These are phyloP conservation scores for Lasioglossum zephyrum DNA, from an alignment of 2,888 invertebrate genomes.

Conservation along the genomic window DNA sequence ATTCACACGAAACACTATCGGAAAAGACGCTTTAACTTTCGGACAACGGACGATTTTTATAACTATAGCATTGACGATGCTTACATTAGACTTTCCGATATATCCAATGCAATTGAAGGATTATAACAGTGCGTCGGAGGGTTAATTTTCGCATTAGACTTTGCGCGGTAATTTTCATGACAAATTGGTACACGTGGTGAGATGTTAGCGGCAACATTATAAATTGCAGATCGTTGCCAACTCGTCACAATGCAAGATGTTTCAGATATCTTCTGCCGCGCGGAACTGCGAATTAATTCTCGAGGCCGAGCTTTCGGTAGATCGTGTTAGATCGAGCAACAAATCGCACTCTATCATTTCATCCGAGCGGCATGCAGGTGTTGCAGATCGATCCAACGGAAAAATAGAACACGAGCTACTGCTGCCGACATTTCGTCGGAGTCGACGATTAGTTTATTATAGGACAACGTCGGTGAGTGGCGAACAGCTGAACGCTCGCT, in stretches of 20 bases:
- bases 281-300: background rate
- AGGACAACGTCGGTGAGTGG: background rate
- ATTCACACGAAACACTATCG: background rate
- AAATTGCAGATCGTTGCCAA: background rate
- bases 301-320: conserved; percentile 3
- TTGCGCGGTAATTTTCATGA: background rate
- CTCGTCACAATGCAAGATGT: background rate
- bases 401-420: conserved; percentile 38
- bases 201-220: background rate
- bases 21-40: no score
- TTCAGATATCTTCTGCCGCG: background rate
- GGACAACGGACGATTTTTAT: no score
- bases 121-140: no score
- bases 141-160: no score
- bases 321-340: conserved; percentile 13
- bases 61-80: no score
- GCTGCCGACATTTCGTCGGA: conserved; percentile 25
- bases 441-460: conserved; percentile 15
- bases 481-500: conserved; percentile 19
- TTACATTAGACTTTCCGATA: no score
- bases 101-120: no score
- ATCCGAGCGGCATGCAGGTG: conserved; percentile 36
- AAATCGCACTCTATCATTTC: conserved; percentile 44
- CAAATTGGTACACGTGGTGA: background rate
- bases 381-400: conserved; percentile 42